phyloP scores from a whole-genome alignment of 2,797 vertebrate genomes.

The Chromobotia macracanthus region DNA sequence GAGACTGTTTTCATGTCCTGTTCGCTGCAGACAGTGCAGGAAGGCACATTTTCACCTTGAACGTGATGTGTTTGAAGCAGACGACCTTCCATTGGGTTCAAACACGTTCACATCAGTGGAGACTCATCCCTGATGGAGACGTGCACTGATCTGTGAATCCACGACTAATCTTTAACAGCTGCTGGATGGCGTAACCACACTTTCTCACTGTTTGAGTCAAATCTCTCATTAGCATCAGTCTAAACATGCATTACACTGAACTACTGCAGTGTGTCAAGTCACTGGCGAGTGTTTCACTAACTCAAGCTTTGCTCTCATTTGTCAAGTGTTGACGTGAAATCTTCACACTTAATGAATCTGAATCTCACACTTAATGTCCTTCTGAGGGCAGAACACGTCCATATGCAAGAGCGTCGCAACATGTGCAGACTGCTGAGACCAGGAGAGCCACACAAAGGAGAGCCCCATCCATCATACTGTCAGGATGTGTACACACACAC shows the following conservation, averaged over 20 bases:
- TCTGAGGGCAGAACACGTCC: background rate
- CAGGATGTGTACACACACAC: slow-evolving; percentile 32
- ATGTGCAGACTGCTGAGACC: slow-evolving; percentile 54
- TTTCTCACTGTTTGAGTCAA: too few species aligned
- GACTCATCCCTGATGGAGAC: too few species aligned
- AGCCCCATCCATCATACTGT: slow-evolving; percentile 68
- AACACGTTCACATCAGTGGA: too few species aligned
- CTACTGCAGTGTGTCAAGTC: background rate
- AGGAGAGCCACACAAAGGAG: slow-evolving; percentile 48
- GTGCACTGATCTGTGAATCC: too few species aligned
- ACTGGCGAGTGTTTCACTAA: background rate
- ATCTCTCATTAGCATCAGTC: too few species aligned
- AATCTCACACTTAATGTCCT: background rate
- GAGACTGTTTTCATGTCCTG: slow-evolving; percentile 22
- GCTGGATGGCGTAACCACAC: too few species aligned
- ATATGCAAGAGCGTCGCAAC: background rate
- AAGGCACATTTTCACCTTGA: too few species aligned
- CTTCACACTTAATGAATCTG: background rate
- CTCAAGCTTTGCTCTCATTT: background rate
- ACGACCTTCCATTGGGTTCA: background rate
- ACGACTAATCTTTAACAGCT: too few species aligned
- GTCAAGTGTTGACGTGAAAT: background rate
- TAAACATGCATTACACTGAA: background rate
- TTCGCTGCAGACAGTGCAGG: background rate
- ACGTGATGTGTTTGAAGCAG: background rate